Base-by-base conservation (phyloP, 2,888 invertebrate genomes). In the Geophilus truncorum region DNA sequence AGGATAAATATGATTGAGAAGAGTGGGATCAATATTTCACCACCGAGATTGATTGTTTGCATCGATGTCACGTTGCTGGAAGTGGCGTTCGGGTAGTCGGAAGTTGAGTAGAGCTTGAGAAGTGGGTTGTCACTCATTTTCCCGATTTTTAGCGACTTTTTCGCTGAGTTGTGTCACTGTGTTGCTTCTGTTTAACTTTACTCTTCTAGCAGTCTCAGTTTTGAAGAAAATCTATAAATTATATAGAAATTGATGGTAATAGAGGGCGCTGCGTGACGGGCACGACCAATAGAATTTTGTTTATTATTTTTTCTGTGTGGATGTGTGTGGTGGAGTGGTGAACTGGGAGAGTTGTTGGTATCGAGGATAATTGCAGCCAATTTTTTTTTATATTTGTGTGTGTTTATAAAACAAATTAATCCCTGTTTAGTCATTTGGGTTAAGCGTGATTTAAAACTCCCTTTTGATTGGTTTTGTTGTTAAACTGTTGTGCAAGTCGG, bases 1-100 rank as follows among this genome's bases (percentile, higher is more conserved):
- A 85, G 80, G 28, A 84, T 57, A 79, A 85, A 84, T 77, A 85
- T 85, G 76, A 84, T 80, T 62, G 82, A 81, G 80, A 84, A 85
- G 18, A 83, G 32, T 10, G 83, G 81, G 40, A 84, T 40, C 40
- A 40, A 40, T 40, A 40, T 3, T 40, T 40, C n/a, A n/a, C 12
- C 40, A 40, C 40, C 40, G 12, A 40, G n/a, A 12, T 4, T 10
- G 0, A 40, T 12, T 40, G 40, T 0, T 0, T 15, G 40, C n/a
- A n/a, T 3, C n/a, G 40, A 40, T 40, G 40, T 40, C 40, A 10
- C 2, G 15, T 40, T 40, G 15, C n/a, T 0, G 15, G 0, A 0
- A 40, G 40, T 10, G 15, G n/a, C 15, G 4, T 40, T 40, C n/a
- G 40, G 7, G 15, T 40, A 40, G 15, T 40, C 40, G 2, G n/a